Base-by-base conservation (phyloP, 2,797 vertebrate species). In the Dicrostonyx torquatus region DNA sequence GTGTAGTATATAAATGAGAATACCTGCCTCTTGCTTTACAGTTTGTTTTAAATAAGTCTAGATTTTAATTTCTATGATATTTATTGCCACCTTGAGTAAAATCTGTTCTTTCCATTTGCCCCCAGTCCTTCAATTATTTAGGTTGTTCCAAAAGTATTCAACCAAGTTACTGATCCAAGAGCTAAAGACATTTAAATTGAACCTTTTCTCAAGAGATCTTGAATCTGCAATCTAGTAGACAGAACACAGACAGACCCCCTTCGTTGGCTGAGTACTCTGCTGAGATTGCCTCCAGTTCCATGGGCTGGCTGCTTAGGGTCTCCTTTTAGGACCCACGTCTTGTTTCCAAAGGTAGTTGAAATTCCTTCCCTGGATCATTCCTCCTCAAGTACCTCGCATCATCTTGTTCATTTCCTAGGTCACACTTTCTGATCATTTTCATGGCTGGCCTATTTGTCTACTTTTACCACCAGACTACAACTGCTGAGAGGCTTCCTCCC, bases 101-200 rank as follows among this genome's bases (percentile, higher is more conserved):
- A 60, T 64, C n/a, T 78, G 1, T 20, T 88, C 73, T 91, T 95
- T 53, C 70, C 26, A 40, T 31, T 84, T 92, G 82, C 29, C 55
- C 34, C 13, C 24, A 4, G 82, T 1, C 31, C 73, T 31, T 82
- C 26, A 75, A 0, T 86, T 87, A n/a, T 91, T 91, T 95, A 12
- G 68, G 29, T 91, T 88, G 86, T 48, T 78, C 58, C 87, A 90
- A 26, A 93, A 91, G 15, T 75, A 72, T 60, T 94, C 50, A 94
- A 24, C 50, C 93, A 68, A 88, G 55, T 94, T 64, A 34, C 55
- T 62, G 83, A 85, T 31, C 43, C 79, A 85, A 50, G 24, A 77
- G 91, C 77, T 94, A 55, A 64, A 91, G 75, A 45, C 13, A 53
- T 94, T 83, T 86, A 37, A 62, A 29, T 43, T 64, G 77, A 83